A percentile compares a stretch with the other conserved stretches of the same genome.
Conservation (phyloP, 2,888 invertebrate species). For the Acanthoscelides obtectus region DNA sequence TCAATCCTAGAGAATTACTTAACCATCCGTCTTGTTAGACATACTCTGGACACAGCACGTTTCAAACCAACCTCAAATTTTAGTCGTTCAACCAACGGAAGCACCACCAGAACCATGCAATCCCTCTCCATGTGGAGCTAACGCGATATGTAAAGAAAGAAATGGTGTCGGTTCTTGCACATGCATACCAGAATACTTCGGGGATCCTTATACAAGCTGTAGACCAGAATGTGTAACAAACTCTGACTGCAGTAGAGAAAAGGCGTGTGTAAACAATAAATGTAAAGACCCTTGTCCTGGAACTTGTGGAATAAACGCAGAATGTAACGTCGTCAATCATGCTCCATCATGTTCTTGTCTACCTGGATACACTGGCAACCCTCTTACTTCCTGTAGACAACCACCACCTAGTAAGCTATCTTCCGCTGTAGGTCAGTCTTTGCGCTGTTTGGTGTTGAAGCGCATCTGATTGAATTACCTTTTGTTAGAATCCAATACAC, state of each 20-base stretch:
- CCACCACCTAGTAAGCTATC: constrained; percentile 45
- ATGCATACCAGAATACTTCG: constrained; percentile 73
- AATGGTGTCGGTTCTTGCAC: constrained; percentile 75
- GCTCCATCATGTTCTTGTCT: constrained; percentile 72
- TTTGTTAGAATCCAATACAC: no score
- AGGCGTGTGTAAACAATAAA: constrained; percentile 71
- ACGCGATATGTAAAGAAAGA: constrained; percentile 74
- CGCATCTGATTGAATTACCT: neutral
- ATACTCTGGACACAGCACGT: neutral
- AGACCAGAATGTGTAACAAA: constrained; percentile 79
- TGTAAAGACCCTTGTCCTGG: constrained; percentile 75
- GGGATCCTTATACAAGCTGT: constrained; percentile 79
- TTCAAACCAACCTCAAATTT: constrained; percentile 21
- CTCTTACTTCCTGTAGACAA: constrained; percentile 60
- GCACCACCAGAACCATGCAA: constrained; percentile 67
- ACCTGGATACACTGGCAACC: constrained; percentile 71
- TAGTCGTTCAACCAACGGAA: constrained; percentile 47
- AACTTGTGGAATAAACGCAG: constrained; percentile 72
- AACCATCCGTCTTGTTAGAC: neutral
- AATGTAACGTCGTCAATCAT: constrained; percentile 72
- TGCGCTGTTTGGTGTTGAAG: neutral
- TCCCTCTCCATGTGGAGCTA: constrained; percentile 84
- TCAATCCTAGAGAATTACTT: neutral
- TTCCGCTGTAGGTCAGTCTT: neutral
- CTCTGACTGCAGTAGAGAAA: constrained; percentile 70